Conservation (phyloP, 2,797 vertebrate species). For the Falco naumanni region DNA sequence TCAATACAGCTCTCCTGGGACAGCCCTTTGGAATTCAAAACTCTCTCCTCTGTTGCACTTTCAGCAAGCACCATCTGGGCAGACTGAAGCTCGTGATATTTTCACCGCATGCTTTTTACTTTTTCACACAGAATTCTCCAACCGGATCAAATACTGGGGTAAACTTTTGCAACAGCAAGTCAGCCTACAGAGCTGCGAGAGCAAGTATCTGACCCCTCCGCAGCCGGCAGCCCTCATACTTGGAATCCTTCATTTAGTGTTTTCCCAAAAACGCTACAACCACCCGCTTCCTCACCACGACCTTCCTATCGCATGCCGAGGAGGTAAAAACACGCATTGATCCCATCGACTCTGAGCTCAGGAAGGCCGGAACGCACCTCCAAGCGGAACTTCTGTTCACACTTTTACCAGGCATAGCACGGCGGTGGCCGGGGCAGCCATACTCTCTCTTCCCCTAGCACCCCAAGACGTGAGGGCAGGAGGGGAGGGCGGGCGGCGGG, state of each 20-base stretch:
- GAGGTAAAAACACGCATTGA: not conserved
- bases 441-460: fast-evolving
- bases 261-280: not conserved
- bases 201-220: not conserved
- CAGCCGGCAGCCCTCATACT: not conserved
- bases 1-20: not conserved
- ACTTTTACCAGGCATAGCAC: not conserved
- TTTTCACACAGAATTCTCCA: not conserved
- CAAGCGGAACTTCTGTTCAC: not conserved
- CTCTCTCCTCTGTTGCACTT: not conserved
- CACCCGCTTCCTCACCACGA: not conserved
- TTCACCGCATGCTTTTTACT: not conserved
- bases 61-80: not conserved
- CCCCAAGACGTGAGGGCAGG: not conserved
- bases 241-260: not conserved
- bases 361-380: not conserved
- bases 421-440: fast-evolving
- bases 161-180: not conserved
- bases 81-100: not conserved
- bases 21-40: not conserved
- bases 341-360: not conserved
- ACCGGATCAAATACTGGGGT: not conserved
- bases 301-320: too few relatives aligned
- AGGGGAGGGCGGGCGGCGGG: too few relatives aligned
- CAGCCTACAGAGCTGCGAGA: not conserved